Evolutionary conservation across 2,888 invertebrate species (phyloP).

Genomic region (Tanypteryx hageni): DNA sequence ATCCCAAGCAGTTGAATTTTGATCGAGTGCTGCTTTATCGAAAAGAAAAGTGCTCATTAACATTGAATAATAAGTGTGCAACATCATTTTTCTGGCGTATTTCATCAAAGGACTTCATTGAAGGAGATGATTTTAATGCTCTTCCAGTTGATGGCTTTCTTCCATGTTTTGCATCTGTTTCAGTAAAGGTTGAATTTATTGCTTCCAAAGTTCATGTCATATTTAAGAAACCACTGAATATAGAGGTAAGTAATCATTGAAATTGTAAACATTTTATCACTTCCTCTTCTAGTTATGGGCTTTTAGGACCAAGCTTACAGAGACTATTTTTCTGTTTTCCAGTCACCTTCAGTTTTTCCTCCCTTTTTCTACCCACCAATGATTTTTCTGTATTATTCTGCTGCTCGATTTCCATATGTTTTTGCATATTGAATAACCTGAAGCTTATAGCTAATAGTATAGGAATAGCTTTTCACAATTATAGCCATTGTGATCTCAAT

Average conservation of each 20-base stretch:
- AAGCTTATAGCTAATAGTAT: too few species aligned
- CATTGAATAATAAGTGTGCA: conserved; percentile 25
- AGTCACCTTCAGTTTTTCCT: too few species aligned
- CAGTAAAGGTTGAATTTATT: conserved; percentile 23
- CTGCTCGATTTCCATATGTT: too few species aligned
- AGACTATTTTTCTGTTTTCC: too few species aligned
- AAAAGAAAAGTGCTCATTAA: not conserved
- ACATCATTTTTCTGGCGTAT: not conserved
- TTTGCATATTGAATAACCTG: too few species aligned
- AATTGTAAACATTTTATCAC: too few species aligned
- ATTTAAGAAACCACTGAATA: not conserved
- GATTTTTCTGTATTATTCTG: too few species aligned
- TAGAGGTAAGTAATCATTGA: not conserved
- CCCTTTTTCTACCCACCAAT: too few species aligned
- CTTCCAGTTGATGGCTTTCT: not conserved
- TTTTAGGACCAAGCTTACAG: too few species aligned
- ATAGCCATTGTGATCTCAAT: too few species aligned
- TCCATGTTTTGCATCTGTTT: not conserved
- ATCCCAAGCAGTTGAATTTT: conserved; percentile 39
- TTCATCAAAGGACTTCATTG: not conserved
- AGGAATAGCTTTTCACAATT: too few species aligned
- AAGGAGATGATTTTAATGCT: conserved; percentile 1
- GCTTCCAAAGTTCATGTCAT: not conserved
- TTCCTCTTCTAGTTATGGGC: too few species aligned
- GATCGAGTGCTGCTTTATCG: conserved; percentile 10